Conservation (phyloP, 2,888 invertebrate genomes). For the Brassicogethes aeneus region DNA sequence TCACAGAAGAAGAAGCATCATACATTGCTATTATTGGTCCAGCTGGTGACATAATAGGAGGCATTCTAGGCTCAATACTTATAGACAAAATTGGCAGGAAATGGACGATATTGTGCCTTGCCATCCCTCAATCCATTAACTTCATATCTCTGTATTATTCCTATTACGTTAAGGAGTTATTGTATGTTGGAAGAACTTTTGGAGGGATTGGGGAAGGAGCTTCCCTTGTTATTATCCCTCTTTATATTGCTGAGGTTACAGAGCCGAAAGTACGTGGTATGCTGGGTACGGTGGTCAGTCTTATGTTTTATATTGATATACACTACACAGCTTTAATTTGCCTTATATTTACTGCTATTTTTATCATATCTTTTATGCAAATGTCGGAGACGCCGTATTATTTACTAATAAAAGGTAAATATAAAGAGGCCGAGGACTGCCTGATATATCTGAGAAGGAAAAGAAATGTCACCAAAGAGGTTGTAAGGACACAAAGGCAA, state of each 20-base stretch:
- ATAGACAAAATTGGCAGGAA: conserved; percentile 23
- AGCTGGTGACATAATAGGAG: conserved; percentile 20
- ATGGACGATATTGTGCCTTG: conserved; percentile 16
- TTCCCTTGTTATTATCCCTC: conserved; percentile 19
- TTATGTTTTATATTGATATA: conserved; percentile 25
- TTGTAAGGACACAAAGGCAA: conserved; percentile 31
- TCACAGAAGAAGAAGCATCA: conserved; percentile 21
- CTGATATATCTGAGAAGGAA: conserved; percentile 24
- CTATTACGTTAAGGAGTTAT: conserved; percentile 5
- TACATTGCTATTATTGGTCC: conserved; percentile 20
- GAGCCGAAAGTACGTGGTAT: conserved; percentile 22
- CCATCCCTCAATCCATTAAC: conserved; percentile 16
- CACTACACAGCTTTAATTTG: conserved; percentile 17
- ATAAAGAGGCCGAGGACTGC: conserved; percentile 19
- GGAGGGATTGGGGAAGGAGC: conserved; percentile 26
- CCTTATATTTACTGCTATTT: conserved; percentile 22
- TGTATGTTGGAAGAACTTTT: conserved; percentile 15
- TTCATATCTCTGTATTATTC: conserved; percentile 10
- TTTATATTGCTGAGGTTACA: conserved; percentile 27
- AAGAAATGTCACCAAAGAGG: conserved; percentile 25
- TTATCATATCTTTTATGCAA: conserved; percentile 21
- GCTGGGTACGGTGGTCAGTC: conserved; percentile 21
- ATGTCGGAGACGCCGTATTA: conserved; percentile 36
- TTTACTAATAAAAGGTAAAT: conserved; percentile 23
- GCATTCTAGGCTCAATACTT: conserved; percentile 16